Base-by-base conservation (phyloP, 1,140 invertebrate genomes). In the Anadara kagoshimensis region DNA sequence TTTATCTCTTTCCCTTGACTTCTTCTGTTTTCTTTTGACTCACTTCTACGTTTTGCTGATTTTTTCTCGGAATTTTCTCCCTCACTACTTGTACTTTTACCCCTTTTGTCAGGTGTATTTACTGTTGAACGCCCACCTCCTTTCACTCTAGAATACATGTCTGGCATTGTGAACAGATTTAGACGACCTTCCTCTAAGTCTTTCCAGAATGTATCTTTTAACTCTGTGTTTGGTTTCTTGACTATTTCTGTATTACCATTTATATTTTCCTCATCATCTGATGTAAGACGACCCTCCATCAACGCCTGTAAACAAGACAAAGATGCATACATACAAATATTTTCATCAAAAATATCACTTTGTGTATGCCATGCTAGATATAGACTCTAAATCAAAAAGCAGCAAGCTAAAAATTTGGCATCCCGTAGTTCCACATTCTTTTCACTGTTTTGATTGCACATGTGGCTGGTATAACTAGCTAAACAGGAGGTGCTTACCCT, bases 141-240 rank as follows among this genome's bases (percentile, higher is more conserved):
- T 63, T 85, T 87, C 1, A 88, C 85, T 66, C 78, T 82, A 11
- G 84, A 86, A 56, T 88, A 88, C 83, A 88, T 84, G 69, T 88
- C 86, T 67, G 79, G 76, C 18, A 80, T 79, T n/a, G 49, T 47
- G 75, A 84, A 84, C 24, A 85, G 65, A 64, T 83, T 83, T 1
- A 88, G 79, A 57, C 82, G 75, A 3, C 86, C 86, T 71, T 83
- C 83, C 68, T 87, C 82, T n/a, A 88, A 76, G 62, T 88, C 86
- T 68, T 84, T 83, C 85, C 85, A 88, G 66, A 88, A 88, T 14
- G 84, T 83, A 71, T 87, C 84, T 64, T 86, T 87, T 16, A 82
- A 73, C 24, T 68, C 67, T 45, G 70, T 64, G 14, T 57, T 59
- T 10, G 59, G 44, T 41, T 63, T 43, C 45, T 71, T 69, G n/a